Base-by-base conservation (phyloP, 1,140 invertebrate genomes). In the Ceratina calcarata region DNA sequence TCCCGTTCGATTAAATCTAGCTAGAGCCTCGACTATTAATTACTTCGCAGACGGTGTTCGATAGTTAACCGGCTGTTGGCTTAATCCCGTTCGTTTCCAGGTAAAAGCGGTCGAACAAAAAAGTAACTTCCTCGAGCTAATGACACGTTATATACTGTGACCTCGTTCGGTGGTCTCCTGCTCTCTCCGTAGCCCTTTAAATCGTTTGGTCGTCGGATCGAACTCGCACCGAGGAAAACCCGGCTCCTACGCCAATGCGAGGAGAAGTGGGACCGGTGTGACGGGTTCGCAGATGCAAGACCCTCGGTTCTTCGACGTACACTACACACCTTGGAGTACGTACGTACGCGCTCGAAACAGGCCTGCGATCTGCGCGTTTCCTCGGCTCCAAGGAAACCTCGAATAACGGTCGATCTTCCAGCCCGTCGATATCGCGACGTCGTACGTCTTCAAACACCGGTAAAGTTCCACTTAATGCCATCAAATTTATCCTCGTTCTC, bases 251-350 rank as follows among this genome's bases (percentile, higher is more conserved):
- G 91, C 88, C 89, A 90, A 4, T 92, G 91, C 37, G 57, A 13
- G 16, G 80, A 88, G 80, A 89, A 89, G 84, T 85, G 86, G 82
- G 91, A 93, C 92, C 91, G 92, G 92, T 92, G 86, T 91, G 91
- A 93, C 92, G 90, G 88, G 92, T 92, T 89, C 90, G 91, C 90
- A 93, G 91, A 92, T 92, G 92, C 88, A 86, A 89, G 89, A 70
- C 73, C 87, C 86, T 82, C 72, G 77, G 76, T 81, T 57, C 84
- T 86, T 84, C 74, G 80, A 45, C 37, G 37, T 45, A 45, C 37
- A 45, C 37, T 45, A 45, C 84, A 60, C 27, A 64, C 67, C 75
- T 62, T 45, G 24, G 3, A 55, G 12, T 87, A 85, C 88, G 89
- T 89, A 84, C 10, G 55, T n/a, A 57, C 51, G n/a, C 90, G 90